Conservation (phyloP, 1,140 invertebrate genomes). For the Aphis gossypii region DNA sequence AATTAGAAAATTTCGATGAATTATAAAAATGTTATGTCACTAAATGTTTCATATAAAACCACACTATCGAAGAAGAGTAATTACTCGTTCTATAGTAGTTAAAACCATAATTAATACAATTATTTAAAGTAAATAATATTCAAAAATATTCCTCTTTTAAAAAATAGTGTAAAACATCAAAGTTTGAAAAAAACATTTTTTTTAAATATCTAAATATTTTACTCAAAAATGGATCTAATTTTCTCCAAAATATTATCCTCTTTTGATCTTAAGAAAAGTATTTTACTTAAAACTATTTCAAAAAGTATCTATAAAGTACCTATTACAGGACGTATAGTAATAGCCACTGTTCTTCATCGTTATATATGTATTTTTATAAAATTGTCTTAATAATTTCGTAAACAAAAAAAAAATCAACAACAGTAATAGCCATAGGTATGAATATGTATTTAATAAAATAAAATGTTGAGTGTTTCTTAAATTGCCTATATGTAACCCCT, state of each 20-base stretch:
- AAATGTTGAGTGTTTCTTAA: neutral
- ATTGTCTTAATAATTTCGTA: neutral
- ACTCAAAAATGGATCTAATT: too few species aligned
- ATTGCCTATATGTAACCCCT: neutral
- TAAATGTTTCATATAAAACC: neutral
- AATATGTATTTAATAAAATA: neutral
- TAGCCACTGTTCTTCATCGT: too few species aligned
- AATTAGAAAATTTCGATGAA: constrained; percentile 59
- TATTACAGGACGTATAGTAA: too few species aligned
- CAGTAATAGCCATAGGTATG: neutral
- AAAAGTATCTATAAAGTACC: too few species aligned
- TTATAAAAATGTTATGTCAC: too few species aligned
- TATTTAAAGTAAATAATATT: neutral
- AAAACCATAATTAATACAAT: neutral
- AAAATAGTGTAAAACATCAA: neutral
- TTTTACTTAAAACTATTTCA: too few species aligned
- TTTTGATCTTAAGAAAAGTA: too few species aligned
- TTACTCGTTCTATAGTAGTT: neutral
- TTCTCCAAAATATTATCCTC: too few species aligned
- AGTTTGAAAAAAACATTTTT: too few species aligned
- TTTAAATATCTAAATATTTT: too few species aligned
- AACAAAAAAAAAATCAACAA: too few species aligned
- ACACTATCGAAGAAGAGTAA: neutral
- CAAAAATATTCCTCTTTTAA: neutral
- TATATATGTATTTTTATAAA: too few species aligned